Evolutionary conservation across 2,113 vertebrate species (phyloP), one percentile per base, ranked within the genome.

Genomic region (Myocastor coypus): DNA sequence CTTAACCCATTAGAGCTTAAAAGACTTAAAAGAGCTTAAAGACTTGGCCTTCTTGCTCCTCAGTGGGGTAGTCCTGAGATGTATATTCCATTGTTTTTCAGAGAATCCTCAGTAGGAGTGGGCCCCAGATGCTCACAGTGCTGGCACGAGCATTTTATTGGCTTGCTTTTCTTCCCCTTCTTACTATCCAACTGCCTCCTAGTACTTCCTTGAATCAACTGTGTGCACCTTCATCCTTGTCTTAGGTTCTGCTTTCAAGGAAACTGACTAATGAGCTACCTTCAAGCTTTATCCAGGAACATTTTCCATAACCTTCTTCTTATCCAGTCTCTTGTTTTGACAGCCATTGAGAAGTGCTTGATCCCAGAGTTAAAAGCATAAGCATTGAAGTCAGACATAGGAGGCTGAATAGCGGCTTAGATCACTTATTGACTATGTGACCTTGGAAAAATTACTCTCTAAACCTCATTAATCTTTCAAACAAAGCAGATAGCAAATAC

Each of bases 391-490:
- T 80, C 85, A 90, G 77, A 86, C 46, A 80, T 28, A 32, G 12
- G 87, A 93, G 57, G 42, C 20, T 0, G 20, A 87, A 69, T 89
- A 28, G 26, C 69, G 50, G 59, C 9, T 40, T 52, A 75, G 75
- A 85, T 87, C 81, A 55, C 57, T 77, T 90, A 92, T 69, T 71
- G 97, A 92, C 32, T 26, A 7, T 78, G 24, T 92, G 91, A 94
- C 81, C 71, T 84, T 84, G 57, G 50, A 59, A 11, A 94, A 55
- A 71, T 94, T 87, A 83, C 68, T 91, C 30, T 75, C 64, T 40
- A 83, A 64, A 63, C 40, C 80, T 80, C 75, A 64, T 93, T 90
- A 52, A 91, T 89, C 68, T 89, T 85, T 92, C 84, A 87, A 95
- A 91, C 78, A 89, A 78, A 85, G 77, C 55, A 92, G n/a, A 84